Evolutionary conservation across 2,888 invertebrate species (phyloP).

Genomic region (Parascotia fuliginaria): DNA sequence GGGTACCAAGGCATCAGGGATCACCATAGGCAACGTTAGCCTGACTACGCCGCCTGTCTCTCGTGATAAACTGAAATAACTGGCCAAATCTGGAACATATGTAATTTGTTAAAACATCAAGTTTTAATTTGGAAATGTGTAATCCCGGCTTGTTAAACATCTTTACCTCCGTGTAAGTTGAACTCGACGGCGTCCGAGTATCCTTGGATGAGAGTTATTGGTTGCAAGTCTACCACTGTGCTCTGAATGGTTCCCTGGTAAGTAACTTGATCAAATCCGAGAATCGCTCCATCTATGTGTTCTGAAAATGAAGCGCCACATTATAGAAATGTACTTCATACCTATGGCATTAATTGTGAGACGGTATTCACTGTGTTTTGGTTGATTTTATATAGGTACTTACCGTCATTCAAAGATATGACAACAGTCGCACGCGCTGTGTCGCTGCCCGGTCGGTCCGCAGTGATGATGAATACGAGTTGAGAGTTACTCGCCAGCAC

Average conservation of each 20-base stretch:
- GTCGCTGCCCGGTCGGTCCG: slow-evolving; percentile 22
- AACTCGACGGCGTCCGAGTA: slow-evolving; percentile 40
- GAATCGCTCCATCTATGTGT: neutral
- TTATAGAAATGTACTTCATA: no score
- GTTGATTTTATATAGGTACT: no score
- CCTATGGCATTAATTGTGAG: no score
- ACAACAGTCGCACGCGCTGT: slow-evolving; percentile 37
- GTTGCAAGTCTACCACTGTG: slow-evolving; percentile 17
- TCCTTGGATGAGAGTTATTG: slow-evolving; percentile 44
- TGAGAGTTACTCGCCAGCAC: slow-evolving; percentile 32
- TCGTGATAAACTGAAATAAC: slow-evolving; percentile 23
- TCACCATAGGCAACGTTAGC: slow-evolving; percentile 18
- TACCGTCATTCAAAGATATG: slow-evolving; percentile 25
- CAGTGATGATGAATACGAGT: slow-evolving; percentile 37
- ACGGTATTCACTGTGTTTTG: no score
- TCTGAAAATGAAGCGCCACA: slow-evolving; percentile 17
- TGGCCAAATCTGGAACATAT: slow-evolving; percentile 30
- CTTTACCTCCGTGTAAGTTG: slow-evolving; percentile 22
- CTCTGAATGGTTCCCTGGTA: slow-evolving; percentile 27
- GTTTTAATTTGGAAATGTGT: neutral
- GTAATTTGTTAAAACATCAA: neutral
- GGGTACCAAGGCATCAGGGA: slow-evolving; percentile 37
- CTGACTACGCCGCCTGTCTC: slow-evolving; percentile 21
- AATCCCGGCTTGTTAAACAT: neutral
- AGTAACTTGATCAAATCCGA: slow-evolving; percentile 11